Evolutionary conservation across 1,140 invertebrate genomes (phyloP).

Genomic region (Pseudomyrmex gracilis): DNA sequence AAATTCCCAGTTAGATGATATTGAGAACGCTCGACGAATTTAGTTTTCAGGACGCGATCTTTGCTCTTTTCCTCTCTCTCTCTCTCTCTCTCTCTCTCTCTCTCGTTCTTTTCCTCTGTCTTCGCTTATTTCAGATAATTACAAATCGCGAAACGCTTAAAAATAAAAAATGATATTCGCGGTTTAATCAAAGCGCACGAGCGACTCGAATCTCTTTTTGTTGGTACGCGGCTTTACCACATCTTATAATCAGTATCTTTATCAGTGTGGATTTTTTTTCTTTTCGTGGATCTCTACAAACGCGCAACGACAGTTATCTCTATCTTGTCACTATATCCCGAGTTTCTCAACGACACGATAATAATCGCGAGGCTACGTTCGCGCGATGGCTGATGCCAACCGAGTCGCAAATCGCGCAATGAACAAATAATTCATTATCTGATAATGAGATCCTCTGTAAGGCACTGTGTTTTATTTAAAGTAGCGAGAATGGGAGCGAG

Average conservation of each 20-base stretch:
- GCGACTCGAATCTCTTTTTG: slow-evolving; percentile 2
- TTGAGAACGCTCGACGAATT: slow-evolving; percentile 12
- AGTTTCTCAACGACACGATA: slow-evolving; percentile 21
- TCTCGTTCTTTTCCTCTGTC: no score
- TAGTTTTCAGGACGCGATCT: slow-evolving; percentile 43
- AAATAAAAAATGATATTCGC: slow-evolving; percentile 26
- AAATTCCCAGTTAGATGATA: not conserved
- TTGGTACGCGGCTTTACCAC: not conserved
- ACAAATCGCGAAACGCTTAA: slow-evolving; percentile 14
- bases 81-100: no score
- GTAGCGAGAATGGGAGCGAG: slow-evolving; percentile 11
- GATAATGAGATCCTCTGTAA: slow-evolving; percentile 58
- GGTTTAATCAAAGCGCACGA: not conserved
- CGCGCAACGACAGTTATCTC: not conserved
- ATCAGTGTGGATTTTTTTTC: not conserved
- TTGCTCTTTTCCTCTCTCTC: slow-evolving; percentile 8
- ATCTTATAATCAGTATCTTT: not conserved
- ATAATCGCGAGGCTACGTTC: slow-evolving; percentile 26
- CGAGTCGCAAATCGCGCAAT: slow-evolving; percentile 3
- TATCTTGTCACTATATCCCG: slow-evolving; percentile 8
- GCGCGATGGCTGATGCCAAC: not conserved
- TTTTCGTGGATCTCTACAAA: slow-evolving; percentile 3
- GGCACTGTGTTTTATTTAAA: slow-evolving; percentile 35
- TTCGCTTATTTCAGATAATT: slow-evolving; percentile 53
- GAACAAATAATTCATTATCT: slow-evolving; percentile 71